Percentiles rank a stretch among this genome's conserved stretches.
These are phyloP conservation scores for Oithona nana DNA, from an alignment of 2,888 invertebrate species.

Conservation along the genomic window DNA sequence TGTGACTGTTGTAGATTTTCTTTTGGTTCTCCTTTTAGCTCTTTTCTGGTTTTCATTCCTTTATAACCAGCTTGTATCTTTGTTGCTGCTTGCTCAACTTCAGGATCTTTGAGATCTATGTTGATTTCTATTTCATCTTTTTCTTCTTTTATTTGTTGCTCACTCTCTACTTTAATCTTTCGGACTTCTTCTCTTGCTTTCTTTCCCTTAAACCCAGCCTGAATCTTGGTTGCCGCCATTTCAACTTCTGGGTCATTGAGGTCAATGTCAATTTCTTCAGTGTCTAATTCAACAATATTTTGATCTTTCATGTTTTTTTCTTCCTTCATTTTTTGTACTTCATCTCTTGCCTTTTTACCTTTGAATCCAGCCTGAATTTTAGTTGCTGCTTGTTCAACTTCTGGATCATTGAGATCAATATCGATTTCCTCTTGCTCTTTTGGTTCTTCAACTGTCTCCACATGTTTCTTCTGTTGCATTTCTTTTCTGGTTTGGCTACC, in stretches of 20 bases:
- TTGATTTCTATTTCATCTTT: background rate
- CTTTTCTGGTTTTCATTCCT: background rate
- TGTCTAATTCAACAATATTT: background rate
- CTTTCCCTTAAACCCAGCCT: background rate
- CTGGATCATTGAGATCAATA: background rate
- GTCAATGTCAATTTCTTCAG: background rate
- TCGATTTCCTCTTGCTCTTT: background rate
- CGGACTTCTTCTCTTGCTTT: conserved; percentile 4
- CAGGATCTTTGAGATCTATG: background rate
- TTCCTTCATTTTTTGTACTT: background rate
- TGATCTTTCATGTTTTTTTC: background rate
- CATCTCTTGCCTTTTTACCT: conserved; percentile 2
- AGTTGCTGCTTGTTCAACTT: conserved; percentile 13
- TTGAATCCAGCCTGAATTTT: conserved; percentile 7
- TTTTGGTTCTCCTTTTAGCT: background rate
- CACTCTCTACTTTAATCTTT: background rate
- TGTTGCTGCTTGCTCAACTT: background rate
- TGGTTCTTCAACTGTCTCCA: background rate
- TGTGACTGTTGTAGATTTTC: background rate
- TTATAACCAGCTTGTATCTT: conserved; percentile 11
- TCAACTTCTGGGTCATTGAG: conserved; percentile 3
- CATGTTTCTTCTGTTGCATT: background rate
- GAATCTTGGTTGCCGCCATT: conserved; percentile 12
- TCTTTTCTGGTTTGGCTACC: conserved; percentile 1
- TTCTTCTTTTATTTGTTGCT: background rate